Evolutionary conservation across 2,888 invertebrate species (phyloP), one percentile per base, ranked within the genome.

Genomic region (Melanargia galathea): DNA sequence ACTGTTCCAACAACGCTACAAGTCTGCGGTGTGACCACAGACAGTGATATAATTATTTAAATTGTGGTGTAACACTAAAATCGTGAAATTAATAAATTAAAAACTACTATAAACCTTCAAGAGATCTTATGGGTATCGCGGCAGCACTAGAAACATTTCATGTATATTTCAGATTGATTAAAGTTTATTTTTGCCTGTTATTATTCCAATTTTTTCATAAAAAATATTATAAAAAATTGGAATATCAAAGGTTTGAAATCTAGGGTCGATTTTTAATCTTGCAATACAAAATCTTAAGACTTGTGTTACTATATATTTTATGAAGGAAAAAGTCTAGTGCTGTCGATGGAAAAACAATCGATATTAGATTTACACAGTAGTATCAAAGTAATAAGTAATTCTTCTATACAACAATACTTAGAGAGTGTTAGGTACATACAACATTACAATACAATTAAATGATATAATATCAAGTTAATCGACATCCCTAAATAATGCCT

Each of bases 1-100:
- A 87, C 80, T 80, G 87, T 89, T 87, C 83, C 87, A 89, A 88
- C 88, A 88, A 87, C 82, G 81, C 78, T 81, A 80, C 80, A 18
- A 77, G 74, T 77, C 87, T 80, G 84, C 83, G 88, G 87, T 87
- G 20, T 84, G 75, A 88, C 87, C 88, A 89, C 79, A 87, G 87
- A 86, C 78, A 74, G 78, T 77, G 76, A 83, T 82, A 84, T 81
- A 83, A 77, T 79, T 78, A 74, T 75, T 75, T 73, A 65, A 73
- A 75, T 73, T 72, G 75, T 73, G 74, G 80, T 76, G 78, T 79
- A 83, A 83, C 78, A 81, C 79, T 81, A 81, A 74, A 73, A 64
- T 67, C 59, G 65, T 71, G 71, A 71, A 70, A 71, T 72, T 74
- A 71, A 62, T 52, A 58, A 64, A 49, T 62, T 57, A 66, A 76